Base-by-base conservation (phyloP, 2,113 vertebrate species). In the Myrmecobius fasciatus region DNA sequence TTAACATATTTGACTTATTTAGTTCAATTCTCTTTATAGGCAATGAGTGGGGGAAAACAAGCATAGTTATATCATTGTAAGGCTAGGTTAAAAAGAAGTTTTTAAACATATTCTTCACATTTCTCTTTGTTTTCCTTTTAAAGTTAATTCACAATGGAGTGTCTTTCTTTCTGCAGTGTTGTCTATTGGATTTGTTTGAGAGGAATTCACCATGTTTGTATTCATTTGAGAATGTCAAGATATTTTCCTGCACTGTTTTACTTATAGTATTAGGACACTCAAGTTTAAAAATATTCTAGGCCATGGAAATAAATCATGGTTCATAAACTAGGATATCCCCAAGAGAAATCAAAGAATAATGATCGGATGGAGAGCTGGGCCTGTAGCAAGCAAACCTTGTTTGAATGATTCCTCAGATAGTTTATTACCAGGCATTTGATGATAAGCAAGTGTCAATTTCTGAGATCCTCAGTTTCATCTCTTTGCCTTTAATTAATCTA, bases 1-100 rank as follows among this genome's bases (percentile, higher is more conserved):
- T 98, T 98, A 98, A 98, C 97, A 98, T 97, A 97, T n/a, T 96
- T 98, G 97, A 97, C 97, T 98, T 96, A 97, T 98, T 98, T 98
- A 98, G 96, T 89, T 96, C 92, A 97, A 95, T 52, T 52, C 51
- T 98, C 97, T 98, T 98, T 93, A 1, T 97, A 98, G 98, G 94
- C 97, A 96, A 26, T 90, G 17, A 97, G 96, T 97, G 31, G 25
- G 14, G 96, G 94, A 96, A 97, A 95, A 93, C 91, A 95, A 95
- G 91, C 93, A 53, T 56, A 56, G 0, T 0, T 94, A 5, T 75
- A 94, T 96, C 96, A 94, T 43, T 97, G 53, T 96, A 94, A 67
- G 28, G 17, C 31, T 89, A 11, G 24, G 20, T 8, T 28, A 93
- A 26, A 47, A 60, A 4, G 90, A 56, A 52, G 11, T 43, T 56